Evolutionary conservation across 2,888 invertebrate genomes (phyloP).

Genomic region (Agonopterix alstromeriana): DNA sequence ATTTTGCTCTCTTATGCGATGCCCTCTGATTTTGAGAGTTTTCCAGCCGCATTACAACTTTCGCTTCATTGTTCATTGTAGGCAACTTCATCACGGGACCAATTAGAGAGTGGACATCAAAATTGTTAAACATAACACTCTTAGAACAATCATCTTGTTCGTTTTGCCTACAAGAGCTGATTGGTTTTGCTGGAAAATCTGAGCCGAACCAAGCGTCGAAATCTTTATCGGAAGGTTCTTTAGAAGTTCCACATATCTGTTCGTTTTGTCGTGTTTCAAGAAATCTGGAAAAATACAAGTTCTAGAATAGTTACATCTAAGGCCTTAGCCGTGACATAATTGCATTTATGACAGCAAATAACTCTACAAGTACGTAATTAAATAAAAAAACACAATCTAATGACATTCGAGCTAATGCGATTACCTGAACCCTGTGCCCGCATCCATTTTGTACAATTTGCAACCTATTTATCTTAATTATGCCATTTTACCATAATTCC

Average conservation of each 20-base stretch:
- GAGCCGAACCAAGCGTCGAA: no score
- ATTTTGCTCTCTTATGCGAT: constrained; percentile 16
- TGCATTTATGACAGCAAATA: constrained; percentile 1
- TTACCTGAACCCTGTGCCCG: constrained; percentile 21
- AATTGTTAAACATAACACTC: background rate
- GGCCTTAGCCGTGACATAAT: constrained; percentile 6
- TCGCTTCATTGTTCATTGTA: constrained; percentile 32
- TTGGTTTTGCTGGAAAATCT: no score
- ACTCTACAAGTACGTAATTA: constrained; percentile 1
- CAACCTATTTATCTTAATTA: background rate
- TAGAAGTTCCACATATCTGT: background rate
- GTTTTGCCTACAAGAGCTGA: no score
- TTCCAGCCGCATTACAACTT: constrained; percentile 45
- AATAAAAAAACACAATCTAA: background rate
- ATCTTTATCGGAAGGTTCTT: no score
- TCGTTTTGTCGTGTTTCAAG: constrained; percentile 19
- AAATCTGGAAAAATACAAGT: constrained; percentile 13
- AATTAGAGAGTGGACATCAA: constrained; percentile 20
- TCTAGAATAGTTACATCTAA: background rate
- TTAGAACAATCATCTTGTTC: background rate
- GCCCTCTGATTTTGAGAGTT: constrained; percentile 10
- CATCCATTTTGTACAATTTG: constrained; percentile 21
- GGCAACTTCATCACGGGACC: constrained; percentile 47
- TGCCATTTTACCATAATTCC: no score
- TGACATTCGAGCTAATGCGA: constrained; percentile 17